Conservation (phyloP, 2,797 vertebrate species). For the Coilia nasus region DNA sequence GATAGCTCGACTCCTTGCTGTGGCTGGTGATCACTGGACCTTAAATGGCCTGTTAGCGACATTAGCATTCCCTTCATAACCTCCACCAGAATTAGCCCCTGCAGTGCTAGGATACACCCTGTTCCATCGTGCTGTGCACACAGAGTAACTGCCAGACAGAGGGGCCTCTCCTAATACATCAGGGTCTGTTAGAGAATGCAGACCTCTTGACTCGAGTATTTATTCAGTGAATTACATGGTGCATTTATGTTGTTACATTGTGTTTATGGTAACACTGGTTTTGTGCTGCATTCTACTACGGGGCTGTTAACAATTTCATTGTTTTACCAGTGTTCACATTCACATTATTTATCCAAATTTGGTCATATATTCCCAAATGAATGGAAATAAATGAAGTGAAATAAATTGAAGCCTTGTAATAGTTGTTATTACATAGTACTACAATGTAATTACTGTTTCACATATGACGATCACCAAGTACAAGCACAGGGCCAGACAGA, state of each 20-base stretch:
- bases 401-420: not conserved
- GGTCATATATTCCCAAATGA: not conserved
- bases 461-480: not conserved
- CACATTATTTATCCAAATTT: not conserved
- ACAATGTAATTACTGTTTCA: not conserved
- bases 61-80: not conserved
- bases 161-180: not conserved
- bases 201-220: not conserved
- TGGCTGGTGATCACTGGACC: not conserved
- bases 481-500: not conserved
- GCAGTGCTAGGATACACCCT: not conserved
- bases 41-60: not conserved
- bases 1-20: too few species aligned
- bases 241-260: not conserved
- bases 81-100: not conserved
- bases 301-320: not conserved
- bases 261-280: not conserved
- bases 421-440: not conserved
- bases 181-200: not conserved
- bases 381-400: too few species aligned
- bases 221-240: too few species aligned
- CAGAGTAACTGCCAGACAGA: not conserved
- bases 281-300: not conserved
- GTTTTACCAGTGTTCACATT: not conserved
- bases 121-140: not conserved